Conservation (phyloP, 1,140 invertebrate species). For the Zaprionus taronus region DNA sequence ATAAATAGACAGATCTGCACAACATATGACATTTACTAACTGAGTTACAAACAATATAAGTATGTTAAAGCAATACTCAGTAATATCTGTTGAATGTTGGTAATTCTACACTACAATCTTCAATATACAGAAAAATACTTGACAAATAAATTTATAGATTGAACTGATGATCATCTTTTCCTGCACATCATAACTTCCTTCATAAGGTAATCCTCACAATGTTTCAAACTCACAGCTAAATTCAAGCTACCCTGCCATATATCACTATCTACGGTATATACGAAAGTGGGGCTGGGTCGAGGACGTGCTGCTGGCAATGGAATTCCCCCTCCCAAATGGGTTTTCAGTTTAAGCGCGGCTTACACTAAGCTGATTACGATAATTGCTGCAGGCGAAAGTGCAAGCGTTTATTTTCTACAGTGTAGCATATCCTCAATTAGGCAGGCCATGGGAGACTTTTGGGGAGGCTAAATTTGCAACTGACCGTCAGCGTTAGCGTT, state of each 20-base stretch:
- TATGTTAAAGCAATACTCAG: no score
- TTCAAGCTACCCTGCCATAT: neutral
- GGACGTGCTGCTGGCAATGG: conserved; percentile 53
- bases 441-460: neutral
- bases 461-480: neutral
- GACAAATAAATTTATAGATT: neutral
- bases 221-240: neutral
- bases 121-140: no score
- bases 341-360: conserved; percentile 2
- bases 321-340: neutral
- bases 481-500: conserved; percentile 23
- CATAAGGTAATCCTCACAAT: neutral
- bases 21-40: neutral
- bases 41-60: neutral
- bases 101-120: no score
- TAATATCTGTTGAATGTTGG: no score
- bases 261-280: neutral
- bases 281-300: conserved; percentile 59
- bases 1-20: neutral
- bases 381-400: conserved; percentile 9
- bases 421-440: conserved; percentile 10
- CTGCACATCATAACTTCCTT: no score
- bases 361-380: conserved; percentile 7
- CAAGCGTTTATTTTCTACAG: neutral
- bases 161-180: no score